These are phyloP conservation scores for Gastrophryne carolinensis DNA, from an alignment of 2,797 vertebrate species.

Conservation along the genomic window DNA sequence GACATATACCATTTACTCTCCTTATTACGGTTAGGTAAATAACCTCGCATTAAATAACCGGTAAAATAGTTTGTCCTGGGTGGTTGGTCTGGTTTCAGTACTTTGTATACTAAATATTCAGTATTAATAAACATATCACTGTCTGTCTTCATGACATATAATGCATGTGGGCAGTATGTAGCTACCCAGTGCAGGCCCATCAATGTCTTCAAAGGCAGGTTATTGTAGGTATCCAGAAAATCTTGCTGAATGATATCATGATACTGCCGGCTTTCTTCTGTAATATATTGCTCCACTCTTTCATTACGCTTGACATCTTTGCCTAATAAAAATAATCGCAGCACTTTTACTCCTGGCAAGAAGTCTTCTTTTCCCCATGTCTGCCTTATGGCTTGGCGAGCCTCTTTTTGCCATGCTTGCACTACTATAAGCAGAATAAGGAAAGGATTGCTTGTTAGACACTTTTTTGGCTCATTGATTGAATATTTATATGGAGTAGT, in stretches of 20 bases:
- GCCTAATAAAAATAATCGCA: conserved; percentile 88
- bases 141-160: conserved; percentile 96
- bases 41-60: conserved; percentile 89
- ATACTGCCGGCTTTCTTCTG: conserved; percentile 82
- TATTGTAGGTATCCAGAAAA: conserved; percentile 90
- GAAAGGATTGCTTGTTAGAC: conserved; percentile 75
- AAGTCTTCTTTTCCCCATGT: conserved; percentile 92
- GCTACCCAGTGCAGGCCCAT: conserved; percentile 98
- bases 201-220: conserved; percentile 91
- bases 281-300: conserved; percentile 75
- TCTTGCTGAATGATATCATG: conserved; percentile 93
- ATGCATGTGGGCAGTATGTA: conserved; percentile 77
- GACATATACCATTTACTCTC: conserved; percentile 98
- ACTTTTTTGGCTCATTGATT: conserved; percentile 87
- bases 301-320: conserved; percentile 67
- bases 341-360: conserved; percentile 70
- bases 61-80: conserved; percentile 87
- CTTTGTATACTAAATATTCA: conserved; percentile 88
- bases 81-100: conserved; percentile 81
- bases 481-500: conserved; percentile 79
- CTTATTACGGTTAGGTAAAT: conserved; percentile 86
- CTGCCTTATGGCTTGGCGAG: conserved; percentile 88
- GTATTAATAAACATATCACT: conserved; percentile 98
- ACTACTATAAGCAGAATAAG: conserved; percentile 88
- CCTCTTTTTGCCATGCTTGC: conserved; percentile 82